phyloP scores from a whole-genome alignment of 2,113 vertebrate species.

The Typhlomys cinereus region DNA sequence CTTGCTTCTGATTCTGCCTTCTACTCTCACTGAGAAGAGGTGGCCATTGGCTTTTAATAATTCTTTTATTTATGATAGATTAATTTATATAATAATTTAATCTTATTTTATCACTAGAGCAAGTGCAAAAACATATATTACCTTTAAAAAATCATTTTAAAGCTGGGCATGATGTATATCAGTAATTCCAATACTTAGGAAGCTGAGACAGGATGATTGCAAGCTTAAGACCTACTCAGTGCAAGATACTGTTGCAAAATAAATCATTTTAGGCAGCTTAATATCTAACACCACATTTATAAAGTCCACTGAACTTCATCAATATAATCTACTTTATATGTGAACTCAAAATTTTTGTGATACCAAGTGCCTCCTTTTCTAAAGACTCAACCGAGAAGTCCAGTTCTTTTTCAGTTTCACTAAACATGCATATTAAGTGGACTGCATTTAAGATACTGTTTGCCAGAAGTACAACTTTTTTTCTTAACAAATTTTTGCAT shows the following conservation, averaged over 20 bases:
- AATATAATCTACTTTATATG: not conserved
- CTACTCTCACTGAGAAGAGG: not conserved
- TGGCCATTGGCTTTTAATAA: not conserved
- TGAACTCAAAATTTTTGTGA: slow-evolving; percentile 38
- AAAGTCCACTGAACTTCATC: not conserved
- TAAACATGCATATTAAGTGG: not conserved
- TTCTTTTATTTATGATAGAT: not conserved
- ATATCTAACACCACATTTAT: not conserved
- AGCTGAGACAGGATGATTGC: not conserved
- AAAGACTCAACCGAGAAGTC: not conserved
- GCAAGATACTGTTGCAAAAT: not conserved
- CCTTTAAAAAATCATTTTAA: not conserved
- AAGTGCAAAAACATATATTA: not conserved
- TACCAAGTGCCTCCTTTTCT: not conserved
- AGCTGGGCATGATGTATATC: not conserved
- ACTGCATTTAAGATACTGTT: not conserved
- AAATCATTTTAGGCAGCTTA: not conserved
- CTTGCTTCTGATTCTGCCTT: not conserved
- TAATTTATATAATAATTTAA: slow-evolving; percentile 26
- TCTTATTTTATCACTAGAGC: slow-evolving; percentile 18
- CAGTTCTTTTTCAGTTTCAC: slow-evolving; percentile 17
- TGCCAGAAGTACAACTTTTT: not conserved
- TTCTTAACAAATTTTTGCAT: slow-evolving; percentile 1
- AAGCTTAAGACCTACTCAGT: not conserved
- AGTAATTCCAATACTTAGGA: not conserved